phyloP scores from a whole-genome alignment of 2,797 vertebrate genomes.

The Antrozous pallidus region DNA sequence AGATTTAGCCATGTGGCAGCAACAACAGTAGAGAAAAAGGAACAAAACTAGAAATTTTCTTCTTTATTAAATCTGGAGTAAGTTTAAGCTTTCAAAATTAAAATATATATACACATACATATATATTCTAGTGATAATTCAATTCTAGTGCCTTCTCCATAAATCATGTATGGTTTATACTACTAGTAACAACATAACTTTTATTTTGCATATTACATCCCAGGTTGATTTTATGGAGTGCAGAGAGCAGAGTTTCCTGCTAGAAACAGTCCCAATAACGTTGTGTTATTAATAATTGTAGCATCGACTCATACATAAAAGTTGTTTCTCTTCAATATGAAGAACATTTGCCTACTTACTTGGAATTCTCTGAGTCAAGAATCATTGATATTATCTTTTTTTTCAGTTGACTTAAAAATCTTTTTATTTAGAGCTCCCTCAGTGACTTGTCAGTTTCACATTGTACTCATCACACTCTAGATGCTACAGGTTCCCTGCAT shows the following conservation, averaged over 20 bases:
- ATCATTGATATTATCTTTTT: not conserved
- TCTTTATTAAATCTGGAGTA: not conserved
- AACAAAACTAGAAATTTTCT: not conserved
- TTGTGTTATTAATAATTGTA: not conserved
- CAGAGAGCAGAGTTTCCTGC: not conserved
- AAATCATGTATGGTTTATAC: not conserved
- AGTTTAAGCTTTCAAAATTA: not conserved
- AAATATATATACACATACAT: not conserved
- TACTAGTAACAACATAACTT: not conserved
- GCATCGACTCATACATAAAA: not conserved
- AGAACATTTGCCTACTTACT: not conserved
- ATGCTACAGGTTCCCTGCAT: not conserved
- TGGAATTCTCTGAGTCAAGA: not conserved
- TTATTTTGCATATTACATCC: not conserved
- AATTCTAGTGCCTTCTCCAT: not conserved
- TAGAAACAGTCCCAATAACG: not conserved
- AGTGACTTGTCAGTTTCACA: not conserved
- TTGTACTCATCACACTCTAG: fast-evolving
- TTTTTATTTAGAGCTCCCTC: not conserved
- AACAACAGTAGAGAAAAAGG: not conserved
- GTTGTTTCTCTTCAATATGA: not conserved
- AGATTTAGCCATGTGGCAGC: not conserved
- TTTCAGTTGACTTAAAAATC: too few species aligned
- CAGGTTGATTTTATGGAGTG: not conserved
- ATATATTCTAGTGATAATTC: fast-evolving